Conservation (phyloP, 1,140 invertebrate genomes). For the Kradibia gibbosae region DNA sequence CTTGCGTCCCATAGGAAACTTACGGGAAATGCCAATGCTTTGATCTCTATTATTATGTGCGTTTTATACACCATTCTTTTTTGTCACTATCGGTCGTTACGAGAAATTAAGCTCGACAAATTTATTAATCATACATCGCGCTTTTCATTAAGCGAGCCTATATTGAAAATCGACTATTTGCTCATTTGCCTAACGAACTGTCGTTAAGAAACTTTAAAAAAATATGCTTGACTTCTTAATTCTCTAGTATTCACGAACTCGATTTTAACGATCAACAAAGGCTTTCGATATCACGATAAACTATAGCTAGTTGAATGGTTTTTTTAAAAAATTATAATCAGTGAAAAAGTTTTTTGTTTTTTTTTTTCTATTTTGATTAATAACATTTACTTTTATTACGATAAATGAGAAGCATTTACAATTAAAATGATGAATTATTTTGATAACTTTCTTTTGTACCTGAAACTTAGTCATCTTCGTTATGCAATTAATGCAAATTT, state of each 20-base stretch:
- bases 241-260: background rate
- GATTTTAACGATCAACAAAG: background rate
- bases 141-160: background rate
- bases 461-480: background rate
- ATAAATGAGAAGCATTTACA: background rate
- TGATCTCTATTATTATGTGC: conserved; percentile 24
- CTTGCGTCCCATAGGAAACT: conserved; percentile 25
- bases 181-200: background rate
- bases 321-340: background rate
- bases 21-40: background rate
- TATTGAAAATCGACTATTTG: background rate
- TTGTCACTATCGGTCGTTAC: background rate
- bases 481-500: background rate
- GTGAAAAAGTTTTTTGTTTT: background rate
- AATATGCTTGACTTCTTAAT: background rate
- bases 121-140: background rate
- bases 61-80: background rate
- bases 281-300: background rate
- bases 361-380: background rate
- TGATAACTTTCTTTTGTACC: background rate
- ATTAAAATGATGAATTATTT: background rate
- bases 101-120: background rate
- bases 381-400: background rate
- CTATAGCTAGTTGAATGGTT: background rate
- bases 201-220: background rate